These are phyloP conservation scores for Yponomeuta malinellus DNA, from an alignment of 2,888 invertebrate genomes.

Conservation along the genomic window DNA sequence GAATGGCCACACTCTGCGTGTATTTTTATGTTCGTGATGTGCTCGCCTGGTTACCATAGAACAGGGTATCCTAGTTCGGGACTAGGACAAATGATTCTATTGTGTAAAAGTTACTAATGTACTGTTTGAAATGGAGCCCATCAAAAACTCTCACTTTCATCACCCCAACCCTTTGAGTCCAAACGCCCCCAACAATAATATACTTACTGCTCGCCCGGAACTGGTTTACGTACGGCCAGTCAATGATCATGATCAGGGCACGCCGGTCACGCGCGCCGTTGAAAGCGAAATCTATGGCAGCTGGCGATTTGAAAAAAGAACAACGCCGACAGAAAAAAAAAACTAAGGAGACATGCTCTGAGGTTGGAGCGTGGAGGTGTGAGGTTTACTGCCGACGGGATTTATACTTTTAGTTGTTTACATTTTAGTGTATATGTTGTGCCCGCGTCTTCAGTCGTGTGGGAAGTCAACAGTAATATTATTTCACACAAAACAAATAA, in stretches of 20 bases:
- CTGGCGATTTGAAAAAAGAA: slow-evolving; percentile 12
- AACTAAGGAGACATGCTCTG: slow-evolving; percentile 2
- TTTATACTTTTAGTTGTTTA: neutral
- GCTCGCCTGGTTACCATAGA: too few relatives aligned
- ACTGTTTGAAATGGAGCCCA: too few relatives aligned
- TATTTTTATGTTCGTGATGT: too few relatives aligned
- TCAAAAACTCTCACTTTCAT: neutral
- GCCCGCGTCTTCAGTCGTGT: neutral
- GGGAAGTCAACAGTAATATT: too few relatives aligned
- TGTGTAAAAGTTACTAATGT: too few relatives aligned
- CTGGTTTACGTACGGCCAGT: neutral
- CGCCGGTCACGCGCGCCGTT: slow-evolving; percentile 15
- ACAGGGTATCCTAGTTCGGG: too few relatives aligned
- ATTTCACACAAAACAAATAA: too few relatives aligned
- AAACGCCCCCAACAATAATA: neutral
- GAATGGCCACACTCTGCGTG: too few relatives aligned
- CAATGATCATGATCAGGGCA: slow-evolving; percentile 12
- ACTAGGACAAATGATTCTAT: too few relatives aligned
- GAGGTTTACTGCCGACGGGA: neutral
- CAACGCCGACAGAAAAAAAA: slow-evolving; percentile 7
- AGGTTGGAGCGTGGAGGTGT: slow-evolving; percentile 2
- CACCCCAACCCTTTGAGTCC: neutral
- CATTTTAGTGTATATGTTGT: neutral
- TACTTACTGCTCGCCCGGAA: neutral
- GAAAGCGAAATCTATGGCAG: slow-evolving; percentile 18